Percentiles rank a stretch among this genome's conserved stretches.
Evolutionary conservation across 2,888 invertebrate species (phyloP).

Genomic region (Rutpela maculata): DNA sequence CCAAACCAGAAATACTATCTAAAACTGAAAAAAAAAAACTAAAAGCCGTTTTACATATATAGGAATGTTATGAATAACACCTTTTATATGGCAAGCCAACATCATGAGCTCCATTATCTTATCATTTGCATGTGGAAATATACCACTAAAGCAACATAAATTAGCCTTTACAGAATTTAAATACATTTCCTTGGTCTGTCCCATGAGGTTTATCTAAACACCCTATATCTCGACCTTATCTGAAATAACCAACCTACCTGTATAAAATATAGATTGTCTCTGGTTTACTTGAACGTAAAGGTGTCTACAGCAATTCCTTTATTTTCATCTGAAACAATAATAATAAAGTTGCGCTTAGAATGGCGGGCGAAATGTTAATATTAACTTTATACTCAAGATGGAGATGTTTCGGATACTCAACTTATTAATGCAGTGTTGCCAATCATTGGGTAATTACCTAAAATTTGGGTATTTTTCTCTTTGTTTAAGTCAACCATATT

Average conservation of each 20-base stretch:
- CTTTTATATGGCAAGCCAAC: neutral
- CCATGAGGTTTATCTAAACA: neutral
- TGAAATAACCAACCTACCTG: slow-evolving; percentile 8
- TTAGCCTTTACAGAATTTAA: neutral
- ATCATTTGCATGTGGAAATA: neutral
- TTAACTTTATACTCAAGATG: too few relatives aligned
- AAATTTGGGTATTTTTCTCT: too few relatives aligned
- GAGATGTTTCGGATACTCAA: too few relatives aligned
- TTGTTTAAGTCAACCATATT: too few relatives aligned
- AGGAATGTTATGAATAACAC: neutral
- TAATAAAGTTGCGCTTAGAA: neutral
- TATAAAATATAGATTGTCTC: neutral
- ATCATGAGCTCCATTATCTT: neutral
- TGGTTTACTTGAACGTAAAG: neutral
- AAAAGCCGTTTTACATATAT: neutral
- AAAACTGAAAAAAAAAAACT: neutral
- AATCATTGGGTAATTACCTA: too few relatives aligned
- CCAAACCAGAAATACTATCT: neutral
- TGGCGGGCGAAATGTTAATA: too few relatives aligned
- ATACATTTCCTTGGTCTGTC: neutral
- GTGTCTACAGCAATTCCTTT: neutral
- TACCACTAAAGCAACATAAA: neutral
- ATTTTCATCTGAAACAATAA: neutral
- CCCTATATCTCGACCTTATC: slow-evolving; percentile 10
- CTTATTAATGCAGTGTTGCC: too few relatives aligned